Base-by-base conservation (phyloP, 2,113 vertebrate species). In the Dendropsophus ebraccatus region DNA sequence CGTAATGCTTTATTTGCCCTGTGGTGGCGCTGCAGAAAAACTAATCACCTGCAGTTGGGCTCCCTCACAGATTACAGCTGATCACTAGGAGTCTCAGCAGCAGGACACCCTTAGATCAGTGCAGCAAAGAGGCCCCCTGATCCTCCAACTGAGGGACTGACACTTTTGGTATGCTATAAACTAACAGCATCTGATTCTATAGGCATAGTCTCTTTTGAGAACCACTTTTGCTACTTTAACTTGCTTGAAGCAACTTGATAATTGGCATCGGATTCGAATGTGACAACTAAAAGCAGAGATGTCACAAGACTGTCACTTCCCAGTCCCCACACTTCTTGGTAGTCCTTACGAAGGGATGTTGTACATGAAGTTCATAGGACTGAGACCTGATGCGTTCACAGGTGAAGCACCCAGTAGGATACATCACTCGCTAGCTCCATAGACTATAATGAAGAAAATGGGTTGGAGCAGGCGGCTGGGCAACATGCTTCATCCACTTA, bases 41-140 rank as follows among this genome's bases (percentile, higher is more conserved):
- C 8, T 0, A n/a, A n/a, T n/a, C n/a, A n/a, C n/a, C n/a, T n/a
- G n/a, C n/a, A 6, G 5, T 4, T 9, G 1, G 62, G 30, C 5
- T 67, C 10, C 16, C 30, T 6, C 30, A 17, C 28, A 65, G 25
- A 65, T 30, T 65, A 12, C 60, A 28, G 60, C 2, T 28, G 60
- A 32, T 67, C 30, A 21, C 28, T 32, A 5, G 4, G 4, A 17
- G 25, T 62, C n/a, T 28, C 60, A 28, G 60, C 60, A 28, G 60
- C 25, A 28, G 11, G 25, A 62, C 25, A 28, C 11, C 5, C 60
- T 62, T 13, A 62, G n/a, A n/a, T 62, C 25, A 5, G 1, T 62
- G 14, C 11, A 12, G 19, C 5, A 56, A 21, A 2, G 14, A 60
- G 10, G 10, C 17, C 17, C 25, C 23, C 56, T 60, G 56, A 12